Evolutionary conservation across 1,140 invertebrate genomes (phyloP), one percentile per base, ranked within the genome.

Genomic region (Steinernema feltiae): DNA sequence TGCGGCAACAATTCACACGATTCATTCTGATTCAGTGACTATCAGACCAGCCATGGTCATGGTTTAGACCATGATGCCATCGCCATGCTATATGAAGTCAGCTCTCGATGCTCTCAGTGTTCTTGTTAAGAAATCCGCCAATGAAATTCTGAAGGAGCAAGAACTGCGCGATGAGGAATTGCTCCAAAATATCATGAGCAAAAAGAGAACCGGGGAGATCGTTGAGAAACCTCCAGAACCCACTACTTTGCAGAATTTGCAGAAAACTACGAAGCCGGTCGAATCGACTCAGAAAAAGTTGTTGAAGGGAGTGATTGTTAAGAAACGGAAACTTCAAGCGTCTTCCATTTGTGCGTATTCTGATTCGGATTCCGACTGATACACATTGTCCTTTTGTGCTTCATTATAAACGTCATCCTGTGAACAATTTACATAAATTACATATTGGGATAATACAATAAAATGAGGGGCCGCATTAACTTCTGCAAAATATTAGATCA

Each of bases 101-200:
- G 71, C 72, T 2, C 35, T 83, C 18, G 81, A 86, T 71, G 70
- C 81, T 1, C 69, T 83, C 1, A 76, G 70, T 12, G 80, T 78
- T 30, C 53, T 82, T 2, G 73, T 79, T 21, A 30, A 71, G 2
- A 75, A 84, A 1, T 78, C 76, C 7, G 46, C 79, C 29, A 72
- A 79, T 18, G 32, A 79, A 0, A 24, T 86, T 0, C 63, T 79
- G 1, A 74, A 73, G 30, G 31, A 48, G n/a, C 79, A 85, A 73
- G 85, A 84, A 72, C 78, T 81, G 48, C 81, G 82, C 21, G 85
- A 86, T 72, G 84, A 86, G 46, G 30, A 70, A 27, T 71, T 82
- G 70, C 74, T 85, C 32, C 53, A 63, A 27, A 3, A 63, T 7
- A 63, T 63, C 53, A 63, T 63, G 53, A 27, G 15, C 53, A 27